These are phyloP conservation scores for Salvelinus namaycush DNA, from an alignment of 2,113 vertebrate genomes.

Conservation along the genomic window DNA sequence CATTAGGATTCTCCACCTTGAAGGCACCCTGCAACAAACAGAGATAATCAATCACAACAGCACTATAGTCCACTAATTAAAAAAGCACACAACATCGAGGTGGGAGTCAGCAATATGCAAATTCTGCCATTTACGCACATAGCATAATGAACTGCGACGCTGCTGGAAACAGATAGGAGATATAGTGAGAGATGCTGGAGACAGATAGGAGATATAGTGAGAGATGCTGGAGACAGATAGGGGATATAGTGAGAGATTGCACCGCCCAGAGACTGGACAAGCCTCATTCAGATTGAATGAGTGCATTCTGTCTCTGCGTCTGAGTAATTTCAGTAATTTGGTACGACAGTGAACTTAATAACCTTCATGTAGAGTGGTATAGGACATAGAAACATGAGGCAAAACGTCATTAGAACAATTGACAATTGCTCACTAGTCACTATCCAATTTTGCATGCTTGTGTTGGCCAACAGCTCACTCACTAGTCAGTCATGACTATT, in stretches of 20 bases:
- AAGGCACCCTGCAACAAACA: constrained; percentile 81
- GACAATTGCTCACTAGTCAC: too few relatives aligned
- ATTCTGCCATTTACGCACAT: not conserved
- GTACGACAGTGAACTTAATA: not conserved
- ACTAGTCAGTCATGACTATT: too few relatives aligned
- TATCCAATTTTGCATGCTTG: too few relatives aligned
- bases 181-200: not conserved
- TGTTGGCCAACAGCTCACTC: too few relatives aligned
- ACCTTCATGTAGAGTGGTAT: not conserved
- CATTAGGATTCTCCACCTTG: constrained; percentile 86
- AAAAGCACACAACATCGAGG: not conserved
- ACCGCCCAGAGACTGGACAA: not conserved
- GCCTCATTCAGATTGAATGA: not conserved
- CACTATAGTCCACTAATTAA: not conserved
- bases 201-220: not conserved
- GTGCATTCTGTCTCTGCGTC: too few relatives aligned
- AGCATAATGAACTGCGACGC: not conserved
- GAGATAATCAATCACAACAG: constrained; percentile 6
- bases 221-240: not conserved
- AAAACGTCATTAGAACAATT: too few relatives aligned
- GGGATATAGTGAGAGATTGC: not conserved
- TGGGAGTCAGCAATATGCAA: not conserved
- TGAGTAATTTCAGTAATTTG: too few relatives aligned
- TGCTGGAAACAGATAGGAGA: not conserved
- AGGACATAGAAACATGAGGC: not conserved